Conservation (phyloP, 1,140 invertebrate species). For the Pseudomyrmex gracilis region DNA sequence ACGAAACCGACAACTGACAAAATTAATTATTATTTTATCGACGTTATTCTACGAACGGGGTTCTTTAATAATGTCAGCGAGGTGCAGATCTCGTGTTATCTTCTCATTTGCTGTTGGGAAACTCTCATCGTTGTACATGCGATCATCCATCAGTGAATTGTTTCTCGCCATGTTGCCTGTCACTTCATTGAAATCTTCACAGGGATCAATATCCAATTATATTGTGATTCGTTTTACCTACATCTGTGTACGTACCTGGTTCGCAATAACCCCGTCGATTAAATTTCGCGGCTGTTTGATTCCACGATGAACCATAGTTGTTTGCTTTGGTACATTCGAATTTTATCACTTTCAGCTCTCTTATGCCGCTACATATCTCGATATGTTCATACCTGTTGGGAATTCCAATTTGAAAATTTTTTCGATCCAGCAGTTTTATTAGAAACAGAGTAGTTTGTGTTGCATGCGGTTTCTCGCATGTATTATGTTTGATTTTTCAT, state of each 20-base stretch:
- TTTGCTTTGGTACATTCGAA: slow-evolving; percentile 29
- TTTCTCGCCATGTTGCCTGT: slow-evolving; percentile 29
- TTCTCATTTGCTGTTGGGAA: slow-evolving; percentile 36
- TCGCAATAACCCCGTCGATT: slow-evolving; percentile 34
- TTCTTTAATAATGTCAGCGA: slow-evolving; percentile 14
- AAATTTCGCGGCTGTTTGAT: slow-evolving; percentile 48
- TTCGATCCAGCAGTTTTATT: neutral
- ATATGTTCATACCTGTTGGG: neutral
- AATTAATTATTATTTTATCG: slow-evolving; percentile 7
- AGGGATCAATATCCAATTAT: slow-evolving; percentile 59
- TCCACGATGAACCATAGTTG: slow-evolving; percentile 9
- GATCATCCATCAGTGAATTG: slow-evolving; percentile 63
- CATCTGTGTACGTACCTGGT: neutral
- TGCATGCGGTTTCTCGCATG: neutral
- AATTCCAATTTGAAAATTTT: neutral
- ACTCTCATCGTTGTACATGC: slow-evolving; percentile 30
- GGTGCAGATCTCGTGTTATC: slow-evolving; percentile 3
- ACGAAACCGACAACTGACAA: neutral
- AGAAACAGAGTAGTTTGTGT: neutral
- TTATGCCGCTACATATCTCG: neutral
- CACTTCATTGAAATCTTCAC: slow-evolving; percentile 57
- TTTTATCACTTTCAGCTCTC: slow-evolving; percentile 31
- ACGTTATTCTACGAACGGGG: slow-evolving; percentile 24
- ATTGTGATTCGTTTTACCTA: slow-evolving; percentile 16
- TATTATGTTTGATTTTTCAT: neutral